Conservation (phyloP, 2,797 vertebrate species). For the Rousettus madagascariensis region DNA sequence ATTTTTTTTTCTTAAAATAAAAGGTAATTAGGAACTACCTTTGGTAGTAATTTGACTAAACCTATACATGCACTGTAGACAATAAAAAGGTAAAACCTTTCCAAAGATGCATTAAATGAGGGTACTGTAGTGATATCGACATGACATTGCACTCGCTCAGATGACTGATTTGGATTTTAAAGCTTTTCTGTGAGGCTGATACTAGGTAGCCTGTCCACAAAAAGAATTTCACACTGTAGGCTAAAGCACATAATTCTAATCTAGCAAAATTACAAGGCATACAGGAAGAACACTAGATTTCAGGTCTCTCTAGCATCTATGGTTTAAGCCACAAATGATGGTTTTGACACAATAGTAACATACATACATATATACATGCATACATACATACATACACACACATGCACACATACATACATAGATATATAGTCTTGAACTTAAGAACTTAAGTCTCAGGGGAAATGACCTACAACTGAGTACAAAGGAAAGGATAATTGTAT, state of each 20-base stretch:
- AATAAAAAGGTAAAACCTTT: constrained; percentile 61
- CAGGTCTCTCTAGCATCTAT: accelerated
- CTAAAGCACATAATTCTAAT: not conserved
- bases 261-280: not conserved
- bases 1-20: constrained; percentile 33
- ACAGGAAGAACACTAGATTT: accelerated
- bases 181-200: not conserved
- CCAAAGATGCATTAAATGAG: not conserved
- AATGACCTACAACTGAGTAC: not conserved
- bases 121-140: accelerated
- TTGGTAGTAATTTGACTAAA: constrained; percentile 65
- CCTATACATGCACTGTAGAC: constrained; percentile 80
- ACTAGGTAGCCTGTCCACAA: not conserved
- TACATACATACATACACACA: too few relatives aligned
- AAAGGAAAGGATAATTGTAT: not conserved
- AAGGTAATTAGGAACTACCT: constrained; percentile 59
- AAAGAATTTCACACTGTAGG: not conserved
- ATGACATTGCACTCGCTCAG: not conserved
- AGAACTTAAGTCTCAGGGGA: not conserved
- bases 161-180: accelerated
- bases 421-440: too few relatives aligned
- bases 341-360: not conserved
- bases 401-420: too few relatives aligned
- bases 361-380: too few relatives aligned
- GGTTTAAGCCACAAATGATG: not conserved